Percentiles rank a stretch among this genome's conserved stretches.
Conservation (phyloP, 1,140 invertebrate genomes). For the Drosophila ananassae region DNA sequence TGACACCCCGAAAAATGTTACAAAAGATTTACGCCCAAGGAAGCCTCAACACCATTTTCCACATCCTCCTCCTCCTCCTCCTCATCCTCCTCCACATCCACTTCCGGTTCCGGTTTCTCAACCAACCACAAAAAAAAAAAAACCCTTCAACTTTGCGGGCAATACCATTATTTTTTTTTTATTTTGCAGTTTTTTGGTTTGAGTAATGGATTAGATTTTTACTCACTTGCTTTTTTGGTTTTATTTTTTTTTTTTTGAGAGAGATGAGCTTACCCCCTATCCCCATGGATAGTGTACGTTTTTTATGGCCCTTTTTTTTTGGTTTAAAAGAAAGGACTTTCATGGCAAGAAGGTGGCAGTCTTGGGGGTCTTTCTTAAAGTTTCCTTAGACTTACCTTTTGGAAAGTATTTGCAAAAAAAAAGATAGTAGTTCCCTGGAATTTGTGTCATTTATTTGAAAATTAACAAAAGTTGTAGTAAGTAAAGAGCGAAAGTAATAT, state of each 20-base stretch:
- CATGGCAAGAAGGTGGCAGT: no score
- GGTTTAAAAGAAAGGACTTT: background rate
- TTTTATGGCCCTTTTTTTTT: slow-evolving; percentile 17
- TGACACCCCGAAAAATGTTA: slow-evolving; percentile 58
- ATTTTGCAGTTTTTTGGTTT: slow-evolving; percentile 53
- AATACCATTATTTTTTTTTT: slow-evolving; percentile 62
- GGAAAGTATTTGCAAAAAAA: background rate
- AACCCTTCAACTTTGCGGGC: slow-evolving; percentile 8
- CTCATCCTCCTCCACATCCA: slow-evolving; percentile 16
- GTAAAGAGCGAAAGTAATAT: background rate
- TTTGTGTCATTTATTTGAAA: background rate
- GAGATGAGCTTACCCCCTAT: background rate
- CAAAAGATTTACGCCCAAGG: slow-evolving; percentile 71
- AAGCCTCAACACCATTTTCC: slow-evolving; percentile 31
- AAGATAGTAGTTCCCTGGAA: no score
- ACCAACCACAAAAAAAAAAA: background rate
- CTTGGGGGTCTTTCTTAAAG: no score
- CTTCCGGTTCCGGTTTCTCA: background rate
- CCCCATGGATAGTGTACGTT: slow-evolving; percentile 34
- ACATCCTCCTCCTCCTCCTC: slow-evolving; percentile 12
- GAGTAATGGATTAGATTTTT: slow-evolving; percentile 82
- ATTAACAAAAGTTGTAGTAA: background rate
- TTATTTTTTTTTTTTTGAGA: background rate
- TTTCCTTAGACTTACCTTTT: no score
- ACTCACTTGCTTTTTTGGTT: slow-evolving; percentile 55